Evolutionary conservation across 2,888 invertebrate species (phyloP), one percentile per base, ranked within the genome.

Genomic region (Xylota sylvarum): DNA sequence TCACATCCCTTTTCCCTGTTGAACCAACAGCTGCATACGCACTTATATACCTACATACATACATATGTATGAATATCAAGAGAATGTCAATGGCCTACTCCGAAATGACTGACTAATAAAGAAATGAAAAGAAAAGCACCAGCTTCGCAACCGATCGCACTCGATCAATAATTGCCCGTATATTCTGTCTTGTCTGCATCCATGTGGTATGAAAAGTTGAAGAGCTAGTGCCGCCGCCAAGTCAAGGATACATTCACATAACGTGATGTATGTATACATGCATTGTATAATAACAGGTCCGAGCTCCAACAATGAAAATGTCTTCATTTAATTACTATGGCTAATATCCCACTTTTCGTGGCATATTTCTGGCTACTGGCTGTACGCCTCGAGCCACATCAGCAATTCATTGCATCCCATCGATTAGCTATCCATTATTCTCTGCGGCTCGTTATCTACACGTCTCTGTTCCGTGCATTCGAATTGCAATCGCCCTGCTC

Each of bases 251-350:
- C 60, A 40, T 7, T 17, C 7, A 19, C 55, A 4, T 35, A 23
- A n/a, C 7, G 12, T 37, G 27, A 30, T 23, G 19, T 27, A 7
- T 27, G 60, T 64, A 10, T 14, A 12, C 46, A 64, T 14, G 17
- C 46, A 64, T 46, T 14, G 27, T 43, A 32, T 52, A 70, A 55
- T 70, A 64, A 70, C 70, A 62, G 52, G 70, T 78, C 60, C 35
- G 27, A 17, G n/a, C 37, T 14, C 50, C 35, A 30, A 55, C 72
- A 64, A 56, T 56, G 69, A 76, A 43, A 62, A 77, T 56, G 32
- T 77, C 77, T 70, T 77, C 69, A 70, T 56, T 70, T 69, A 82
- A 76, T 70, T 64, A 69, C 55, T 55, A 17, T 56, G 62, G 30
- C 46, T 56, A 70, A 62, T 62, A 69, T 52, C 67, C 62, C 40